phyloP scores from a whole-genome alignment of 2,888 invertebrate species.

The Caenorhabditis angaria region DNA sequence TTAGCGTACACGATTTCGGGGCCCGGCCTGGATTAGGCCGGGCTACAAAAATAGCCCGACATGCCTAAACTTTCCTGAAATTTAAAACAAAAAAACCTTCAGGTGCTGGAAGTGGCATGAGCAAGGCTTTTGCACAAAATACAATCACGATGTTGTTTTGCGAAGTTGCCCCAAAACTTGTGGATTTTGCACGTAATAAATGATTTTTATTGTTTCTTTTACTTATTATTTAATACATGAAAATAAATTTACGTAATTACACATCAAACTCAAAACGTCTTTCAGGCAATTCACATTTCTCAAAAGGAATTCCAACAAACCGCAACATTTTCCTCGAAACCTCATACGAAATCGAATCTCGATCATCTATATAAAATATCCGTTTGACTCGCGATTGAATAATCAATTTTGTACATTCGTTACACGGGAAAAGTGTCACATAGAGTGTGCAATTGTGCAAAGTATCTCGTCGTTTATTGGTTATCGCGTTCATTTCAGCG shows the following conservation, averaged over 20 bases:
- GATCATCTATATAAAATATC: slow-evolving; percentile 41
- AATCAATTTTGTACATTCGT: slow-evolving; percentile 90
- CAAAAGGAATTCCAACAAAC: slow-evolving; percentile 24
- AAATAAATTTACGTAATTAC: slow-evolving; percentile 3
- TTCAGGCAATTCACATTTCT: slow-evolving; percentile 18
- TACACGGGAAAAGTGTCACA: slow-evolving; percentile 92
- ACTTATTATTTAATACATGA: slow-evolving; percentile 3
- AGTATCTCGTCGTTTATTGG: slow-evolving; percentile 82
- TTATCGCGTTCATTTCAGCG: slow-evolving; percentile 94
- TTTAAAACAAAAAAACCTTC: neutral
- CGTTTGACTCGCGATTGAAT: slow-evolving; percentile 42
- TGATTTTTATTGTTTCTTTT: neutral
- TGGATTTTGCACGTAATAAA: slow-evolving; percentile 21
- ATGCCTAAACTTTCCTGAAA: neutral
- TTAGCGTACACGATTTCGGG: too few species aligned
- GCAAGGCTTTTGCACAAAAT: slow-evolving; percentile 35
- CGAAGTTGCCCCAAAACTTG: slow-evolving; percentile 38
- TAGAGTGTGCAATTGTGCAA: slow-evolving; percentile 82
- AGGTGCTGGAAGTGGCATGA: slow-evolving; percentile 24
- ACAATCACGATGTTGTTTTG: slow-evolving; percentile 14
- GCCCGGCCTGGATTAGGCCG: too few species aligned
- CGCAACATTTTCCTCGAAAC: slow-evolving; percentile 44
- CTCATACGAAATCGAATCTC: slow-evolving; percentile 29
- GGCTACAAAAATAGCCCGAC: too few species aligned
- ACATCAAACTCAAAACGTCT: slow-evolving; percentile 14